These are phyloP conservation scores for Datnioides undecimradiatus DNA, from an alignment of 2,113 vertebrate genomes.

Conservation along the genomic window DNA sequence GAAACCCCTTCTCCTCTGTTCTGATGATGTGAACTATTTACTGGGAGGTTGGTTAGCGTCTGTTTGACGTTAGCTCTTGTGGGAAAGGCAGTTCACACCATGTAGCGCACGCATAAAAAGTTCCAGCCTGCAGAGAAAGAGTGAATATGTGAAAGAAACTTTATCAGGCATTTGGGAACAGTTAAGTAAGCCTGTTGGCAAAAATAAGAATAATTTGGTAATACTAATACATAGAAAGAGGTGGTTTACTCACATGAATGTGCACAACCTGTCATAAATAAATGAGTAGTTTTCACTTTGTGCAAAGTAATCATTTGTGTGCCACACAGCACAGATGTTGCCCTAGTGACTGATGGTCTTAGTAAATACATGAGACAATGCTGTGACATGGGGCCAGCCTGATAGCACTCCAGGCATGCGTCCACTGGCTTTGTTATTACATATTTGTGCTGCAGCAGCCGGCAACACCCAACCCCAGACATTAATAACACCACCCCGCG, in stretches of 20 bases:
- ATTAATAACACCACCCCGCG: constrained; percentile 62
- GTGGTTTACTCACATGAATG: constrained; percentile 28
- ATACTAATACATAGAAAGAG: constrained; percentile 12
- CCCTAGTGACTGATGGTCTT: constrained; percentile 22
- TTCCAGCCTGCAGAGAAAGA: constrained; percentile 63
- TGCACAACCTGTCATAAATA: constrained; percentile 42
- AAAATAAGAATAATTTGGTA: constrained; percentile 18
- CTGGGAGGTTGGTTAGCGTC: constrained; percentile 69
- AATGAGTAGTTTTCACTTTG: constrained; percentile 30
- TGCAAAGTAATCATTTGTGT: constrained; percentile 26
- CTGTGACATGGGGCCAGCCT: constrained; percentile 51
- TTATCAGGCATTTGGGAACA: constrained; percentile 70
- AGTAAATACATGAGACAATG: constrained; percentile 41
- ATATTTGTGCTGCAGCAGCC: constrained; percentile 73
- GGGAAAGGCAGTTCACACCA: constrained; percentile 78
- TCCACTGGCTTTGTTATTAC: constrained; percentile 74
- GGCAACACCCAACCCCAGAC: constrained; percentile 74
- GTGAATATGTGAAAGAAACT: constrained; percentile 17
- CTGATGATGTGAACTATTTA: constrained; percentile 75
- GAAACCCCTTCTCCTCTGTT: constrained; percentile 52
- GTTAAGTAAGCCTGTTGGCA: constrained; percentile 41
- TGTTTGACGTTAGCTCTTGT: constrained; percentile 82
- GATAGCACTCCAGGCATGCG: constrained; percentile 59
- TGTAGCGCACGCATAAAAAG: constrained; percentile 58
- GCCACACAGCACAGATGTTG: constrained; percentile 28